phyloP scores from a whole-genome alignment of 30 jellyfish, hydroid and myxozoan species.

The Hydractinia echinata region DNA sequence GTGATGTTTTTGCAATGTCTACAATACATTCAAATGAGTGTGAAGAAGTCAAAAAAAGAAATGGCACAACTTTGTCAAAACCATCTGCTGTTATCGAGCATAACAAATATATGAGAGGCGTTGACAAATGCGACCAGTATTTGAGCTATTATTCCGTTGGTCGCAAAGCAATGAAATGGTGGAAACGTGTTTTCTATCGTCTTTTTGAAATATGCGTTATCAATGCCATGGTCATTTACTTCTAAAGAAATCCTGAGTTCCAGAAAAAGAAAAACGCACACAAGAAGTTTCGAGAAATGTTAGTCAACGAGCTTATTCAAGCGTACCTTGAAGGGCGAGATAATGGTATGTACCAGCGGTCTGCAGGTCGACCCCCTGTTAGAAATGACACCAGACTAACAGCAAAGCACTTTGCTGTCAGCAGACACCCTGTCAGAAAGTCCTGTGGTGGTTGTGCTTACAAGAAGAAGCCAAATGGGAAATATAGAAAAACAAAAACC shows the following conservation, averaged over 20 bases:
- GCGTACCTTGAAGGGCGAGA: neutral
- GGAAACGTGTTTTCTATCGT: neutral
- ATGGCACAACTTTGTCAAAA: no score
- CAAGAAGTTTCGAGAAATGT: neutral
- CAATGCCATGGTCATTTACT: neutral
- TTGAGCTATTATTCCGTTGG: neutral
- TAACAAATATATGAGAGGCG: no score
- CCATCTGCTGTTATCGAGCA: no score
- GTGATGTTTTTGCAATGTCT: neutral
- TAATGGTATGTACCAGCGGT: no score
- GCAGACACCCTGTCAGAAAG: no score
- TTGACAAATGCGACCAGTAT: no score
- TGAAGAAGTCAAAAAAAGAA: neutral
- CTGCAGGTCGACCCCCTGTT: no score
- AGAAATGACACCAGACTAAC: no score
- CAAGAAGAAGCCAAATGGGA: no score
- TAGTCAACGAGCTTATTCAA: neutral
- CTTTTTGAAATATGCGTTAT: neutral
- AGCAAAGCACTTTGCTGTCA: no score
- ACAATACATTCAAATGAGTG: neutral
- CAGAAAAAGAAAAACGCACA: neutral
- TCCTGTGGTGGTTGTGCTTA: no score
- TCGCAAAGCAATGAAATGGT: neutral
- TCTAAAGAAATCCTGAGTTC: neutral
- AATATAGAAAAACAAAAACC: no score